phyloP scores from a whole-genome alignment of 2,113 vertebrate genomes.

The Capreolus pygargus region DNA sequence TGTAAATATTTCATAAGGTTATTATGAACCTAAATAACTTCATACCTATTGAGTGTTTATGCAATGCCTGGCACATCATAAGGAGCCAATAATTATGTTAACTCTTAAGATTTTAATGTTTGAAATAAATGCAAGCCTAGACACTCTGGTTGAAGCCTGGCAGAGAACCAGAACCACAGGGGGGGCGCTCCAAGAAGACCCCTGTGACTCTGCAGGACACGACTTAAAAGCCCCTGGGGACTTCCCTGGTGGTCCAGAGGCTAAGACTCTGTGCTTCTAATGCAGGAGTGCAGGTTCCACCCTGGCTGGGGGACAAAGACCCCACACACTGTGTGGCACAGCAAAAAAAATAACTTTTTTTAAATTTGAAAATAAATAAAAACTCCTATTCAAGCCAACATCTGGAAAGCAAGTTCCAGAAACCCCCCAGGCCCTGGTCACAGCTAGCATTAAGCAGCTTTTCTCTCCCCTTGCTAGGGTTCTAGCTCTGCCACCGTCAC shows the following conservation, averaged over 20 bases:
- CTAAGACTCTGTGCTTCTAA: background rate
- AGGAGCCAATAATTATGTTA: background rate
- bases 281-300: background rate
- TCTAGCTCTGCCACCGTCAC: background rate
- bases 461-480: background rate
- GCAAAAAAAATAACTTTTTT: background rate
- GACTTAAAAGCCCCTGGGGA: background rate
- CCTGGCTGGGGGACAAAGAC: background rate
- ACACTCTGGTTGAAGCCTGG: background rate
- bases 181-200: too few species aligned
- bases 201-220: background rate
- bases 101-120: constrained; percentile 23
- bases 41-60: constrained; percentile 38
- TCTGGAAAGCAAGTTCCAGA: background rate
- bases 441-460: background rate
- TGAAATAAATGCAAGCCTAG: background rate
- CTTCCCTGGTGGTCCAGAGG: background rate
- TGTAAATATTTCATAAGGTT: constrained; percentile 60
- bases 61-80: background rate
- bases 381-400: background rate
- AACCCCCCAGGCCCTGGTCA: background rate
- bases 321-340: background rate
- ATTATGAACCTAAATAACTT: constrained; percentile 46
- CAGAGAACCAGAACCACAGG: background rate
- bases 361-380: background rate